phyloP scores from a whole-genome alignment of 2,113 vertebrate species.

The Pedetes capensis region DNA sequence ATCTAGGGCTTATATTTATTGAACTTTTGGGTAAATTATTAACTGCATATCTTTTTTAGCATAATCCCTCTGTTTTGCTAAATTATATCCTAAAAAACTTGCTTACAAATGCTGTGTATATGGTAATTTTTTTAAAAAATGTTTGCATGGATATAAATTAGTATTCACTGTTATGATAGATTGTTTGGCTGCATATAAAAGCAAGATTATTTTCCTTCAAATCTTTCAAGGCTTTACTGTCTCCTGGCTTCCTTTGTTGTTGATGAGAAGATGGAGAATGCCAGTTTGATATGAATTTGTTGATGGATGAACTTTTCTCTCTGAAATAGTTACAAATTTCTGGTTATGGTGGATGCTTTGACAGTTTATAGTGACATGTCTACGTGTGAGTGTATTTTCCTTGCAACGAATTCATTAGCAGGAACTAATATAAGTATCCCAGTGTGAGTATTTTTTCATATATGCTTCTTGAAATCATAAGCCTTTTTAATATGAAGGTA shows the following conservation, averaged over 20 bases:
- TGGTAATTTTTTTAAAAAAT: constrained; percentile 5
- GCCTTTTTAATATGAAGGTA: not conserved
- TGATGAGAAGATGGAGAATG: not conserved
- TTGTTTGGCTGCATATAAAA: not conserved
- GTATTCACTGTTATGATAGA: not conserved
- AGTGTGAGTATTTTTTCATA: not conserved
- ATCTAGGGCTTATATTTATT: not conserved
- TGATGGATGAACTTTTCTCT: not conserved
- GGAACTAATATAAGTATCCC: not conserved
- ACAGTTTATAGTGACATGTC: not conserved
- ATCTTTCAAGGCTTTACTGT: not conserved
- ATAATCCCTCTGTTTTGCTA: not conserved
- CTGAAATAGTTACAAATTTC: not conserved
- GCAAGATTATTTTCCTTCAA: not conserved
- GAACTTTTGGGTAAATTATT: not conserved
- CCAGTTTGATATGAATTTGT: not conserved
- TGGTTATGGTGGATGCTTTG: not conserved
- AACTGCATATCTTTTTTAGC: not conserved
- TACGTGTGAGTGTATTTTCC: not conserved
- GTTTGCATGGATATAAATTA: not conserved
- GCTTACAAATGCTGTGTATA: not conserved
- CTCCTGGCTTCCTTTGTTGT: not conserved
- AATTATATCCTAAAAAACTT: not conserved
- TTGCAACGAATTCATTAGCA: not conserved
- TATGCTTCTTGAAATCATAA: constrained; percentile 14